phyloP scores from a whole-genome alignment of 2,797 vertebrate species.

The Enteromius unitaeniatus region DNA sequence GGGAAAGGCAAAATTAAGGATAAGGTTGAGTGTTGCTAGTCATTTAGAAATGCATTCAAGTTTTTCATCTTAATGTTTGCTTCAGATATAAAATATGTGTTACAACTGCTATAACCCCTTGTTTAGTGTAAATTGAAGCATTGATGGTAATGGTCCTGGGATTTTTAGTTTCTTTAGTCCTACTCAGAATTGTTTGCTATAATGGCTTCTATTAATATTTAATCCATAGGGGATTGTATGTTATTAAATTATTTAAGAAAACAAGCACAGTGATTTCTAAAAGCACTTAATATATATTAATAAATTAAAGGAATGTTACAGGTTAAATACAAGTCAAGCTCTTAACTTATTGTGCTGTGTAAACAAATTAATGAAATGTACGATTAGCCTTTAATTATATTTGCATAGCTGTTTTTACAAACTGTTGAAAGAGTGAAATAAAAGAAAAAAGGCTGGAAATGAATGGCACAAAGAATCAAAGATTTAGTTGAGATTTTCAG shows the following conservation, averaged over 20 bases:
- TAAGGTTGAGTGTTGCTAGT: not conserved
- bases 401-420: slow-evolving; percentile 3
- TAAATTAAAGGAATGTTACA: not conserved
- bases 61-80: not conserved
- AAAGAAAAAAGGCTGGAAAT: not conserved
- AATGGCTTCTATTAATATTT: slow-evolving; percentile 39
- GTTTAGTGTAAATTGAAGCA: slow-evolving; percentile 10
- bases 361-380: not conserved
- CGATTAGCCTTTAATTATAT: not conserved
- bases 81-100: not conserved
- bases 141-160: slow-evolving; percentile 22
- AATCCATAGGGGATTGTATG: not conserved
- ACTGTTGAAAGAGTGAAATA: not conserved
- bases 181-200: slow-evolving; percentile 21
- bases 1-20: slow-evolving; percentile 30
- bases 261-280: slow-evolving; percentile 21
- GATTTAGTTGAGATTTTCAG: not conserved
- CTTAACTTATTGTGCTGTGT: not conserved
- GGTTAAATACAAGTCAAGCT: slow-evolving; percentile 3
- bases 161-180: slow-evolving; percentile 1
- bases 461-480: not conserved
- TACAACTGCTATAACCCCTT: not conserved
- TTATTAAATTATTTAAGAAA: slow-evolving; percentile 44
- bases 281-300: slow-evolving; percentile 4
- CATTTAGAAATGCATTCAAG: slow-evolving; percentile 6